phyloP scores from a whole-genome alignment of 2,888 invertebrate species.

The Torymus tubicola region DNA sequence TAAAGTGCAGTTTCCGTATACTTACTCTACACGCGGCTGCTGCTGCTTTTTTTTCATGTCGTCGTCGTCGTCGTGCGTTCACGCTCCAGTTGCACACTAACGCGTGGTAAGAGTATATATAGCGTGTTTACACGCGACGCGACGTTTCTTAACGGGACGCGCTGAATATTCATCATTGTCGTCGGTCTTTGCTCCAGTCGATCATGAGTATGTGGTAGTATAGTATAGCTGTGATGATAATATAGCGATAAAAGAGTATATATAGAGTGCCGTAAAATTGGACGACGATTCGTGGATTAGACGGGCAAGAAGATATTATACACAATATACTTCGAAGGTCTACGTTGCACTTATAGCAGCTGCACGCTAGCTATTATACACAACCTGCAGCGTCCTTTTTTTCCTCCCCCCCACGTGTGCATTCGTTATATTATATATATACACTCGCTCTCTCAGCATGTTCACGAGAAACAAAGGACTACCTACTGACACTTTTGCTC shows the following conservation, averaged over 20 bases:
- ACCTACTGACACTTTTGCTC: not conserved
- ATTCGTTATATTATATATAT: not conserved
- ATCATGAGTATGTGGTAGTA: no score
- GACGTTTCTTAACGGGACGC: not conserved
- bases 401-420: not conserved
- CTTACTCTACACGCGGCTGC: not conserved
- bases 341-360: no score
- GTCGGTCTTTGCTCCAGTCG: no score
- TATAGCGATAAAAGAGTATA: no score
- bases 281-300: constrained; percentile 29
- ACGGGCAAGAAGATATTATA: not conserved
- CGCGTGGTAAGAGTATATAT: constrained; percentile 22
- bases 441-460: constrained; percentile 12
- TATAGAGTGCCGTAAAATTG: constrained; percentile 14
- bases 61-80: constrained; percentile 50
- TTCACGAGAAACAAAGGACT: constrained; percentile 27
- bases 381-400: not conserved
- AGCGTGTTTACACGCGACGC: no score
- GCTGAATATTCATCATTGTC: constrained; percentile 34
- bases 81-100: constrained; percentile 52
- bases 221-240: no score
- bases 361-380: no score
- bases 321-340: no score
- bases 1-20: not conserved
- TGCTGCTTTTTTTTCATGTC: constrained; percentile 21